phyloP scores from a whole-genome alignment of 2,797 vertebrate species.

The Anomalospiza imberbis region DNA sequence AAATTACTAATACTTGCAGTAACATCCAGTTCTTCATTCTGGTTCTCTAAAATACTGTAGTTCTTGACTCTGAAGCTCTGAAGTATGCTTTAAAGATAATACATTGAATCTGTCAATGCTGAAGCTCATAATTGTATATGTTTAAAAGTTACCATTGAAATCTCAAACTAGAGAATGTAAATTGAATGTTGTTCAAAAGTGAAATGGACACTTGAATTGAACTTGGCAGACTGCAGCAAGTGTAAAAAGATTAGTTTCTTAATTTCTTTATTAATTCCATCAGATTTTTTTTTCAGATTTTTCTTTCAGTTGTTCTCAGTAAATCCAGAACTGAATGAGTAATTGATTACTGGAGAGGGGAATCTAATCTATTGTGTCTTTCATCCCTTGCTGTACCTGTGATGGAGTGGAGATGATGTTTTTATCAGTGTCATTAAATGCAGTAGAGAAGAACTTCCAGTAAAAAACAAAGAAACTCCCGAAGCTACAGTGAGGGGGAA shows the following conservation, averaged over 20 bases:
- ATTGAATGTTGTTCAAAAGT: background rate
- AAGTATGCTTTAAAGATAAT: background rate
- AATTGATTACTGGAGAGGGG: accelerated
- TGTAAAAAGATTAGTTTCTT: background rate
- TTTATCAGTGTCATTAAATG: background rate
- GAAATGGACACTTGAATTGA: background rate
- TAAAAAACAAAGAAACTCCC: background rate
- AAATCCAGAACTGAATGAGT: background rate
- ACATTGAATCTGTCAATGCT: background rate
- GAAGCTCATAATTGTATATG: background rate
- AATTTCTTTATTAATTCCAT: background rate
- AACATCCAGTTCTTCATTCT: background rate
- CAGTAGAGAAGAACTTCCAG: background rate
- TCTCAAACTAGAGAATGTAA: background rate
- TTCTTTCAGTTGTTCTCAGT: background rate
- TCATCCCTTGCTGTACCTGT: background rate
- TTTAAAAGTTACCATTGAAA: background rate
- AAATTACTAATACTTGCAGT: background rate
- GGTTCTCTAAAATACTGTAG: background rate
- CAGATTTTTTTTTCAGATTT: background rate
- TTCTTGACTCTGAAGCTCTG: background rate
- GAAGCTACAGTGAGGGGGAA: background rate
- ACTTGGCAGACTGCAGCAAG: background rate
- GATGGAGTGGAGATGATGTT: background rate
- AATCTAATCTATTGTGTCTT: background rate